A percentile compares a stretch with the other conserved stretches of the same genome.
Evolutionary conservation across 2,113 vertebrate species (phyloP).

Genomic region (Rattus norvegicus): GRCr8 NC_086028.1:80841501-80842000

Average conservation of each 20-base stretch:
- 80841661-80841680: constrained; percentile 34
- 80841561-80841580: background rate
- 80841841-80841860: background rate
- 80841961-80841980: background rate
- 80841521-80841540: too few relatives aligned
- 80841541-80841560: too few relatives aligned
- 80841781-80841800: background rate
- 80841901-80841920: too few relatives aligned
- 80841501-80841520: too few relatives aligned
- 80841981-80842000: background rate
- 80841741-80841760: background rate
- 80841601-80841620: background rate
- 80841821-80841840: background rate
- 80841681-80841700: background rate
- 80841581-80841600: background rate
- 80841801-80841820: background rate
- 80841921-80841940: background rate
- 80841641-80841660: background rate
- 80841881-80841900: background rate
- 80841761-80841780: background rate
- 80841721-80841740: background rate
- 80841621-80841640: background rate
- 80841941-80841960: background rate
- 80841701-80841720: background rate
- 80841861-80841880: background rate